Evolutionary conservation across 2,797 vertebrate species (phyloP).

Genomic region (Acridotheres tristis): DNA sequence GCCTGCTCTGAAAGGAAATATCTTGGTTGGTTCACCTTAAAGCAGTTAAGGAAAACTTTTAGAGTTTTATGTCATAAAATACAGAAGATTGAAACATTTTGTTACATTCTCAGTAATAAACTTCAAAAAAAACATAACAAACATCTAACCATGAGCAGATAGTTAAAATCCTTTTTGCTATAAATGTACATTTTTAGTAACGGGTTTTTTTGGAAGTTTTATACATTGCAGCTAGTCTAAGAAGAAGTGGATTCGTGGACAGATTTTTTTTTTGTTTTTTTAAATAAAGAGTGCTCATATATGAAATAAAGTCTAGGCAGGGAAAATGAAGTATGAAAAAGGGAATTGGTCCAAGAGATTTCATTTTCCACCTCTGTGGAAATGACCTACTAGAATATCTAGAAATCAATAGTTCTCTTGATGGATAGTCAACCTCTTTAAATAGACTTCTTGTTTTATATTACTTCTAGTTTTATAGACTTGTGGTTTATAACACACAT

Average conservation of each 20-base stretch:
- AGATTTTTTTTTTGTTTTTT: neutral
- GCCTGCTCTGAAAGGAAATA: neutral
- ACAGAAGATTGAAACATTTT: neutral
- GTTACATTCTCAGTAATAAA: neutral
- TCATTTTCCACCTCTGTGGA: neutral
- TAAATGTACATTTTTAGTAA: neutral
- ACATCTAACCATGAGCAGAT: neutral
- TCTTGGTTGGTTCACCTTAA: neutral
- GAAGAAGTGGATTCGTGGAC: neutral
- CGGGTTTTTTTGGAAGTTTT: rapidly evolving
- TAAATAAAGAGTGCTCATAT: neutral
- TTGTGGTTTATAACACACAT: neutral
- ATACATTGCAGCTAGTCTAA: neutral
- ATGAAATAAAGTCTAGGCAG: neutral
- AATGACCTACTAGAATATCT: neutral
- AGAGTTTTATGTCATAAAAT: neutral
- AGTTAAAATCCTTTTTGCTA: neutral
- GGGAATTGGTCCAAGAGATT: neutral
- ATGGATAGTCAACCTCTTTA: neutral
- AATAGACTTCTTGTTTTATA: neutral
- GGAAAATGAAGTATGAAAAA: neutral
- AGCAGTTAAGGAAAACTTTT: neutral
- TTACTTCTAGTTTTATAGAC: neutral
- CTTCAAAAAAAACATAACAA: neutral
- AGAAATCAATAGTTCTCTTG: neutral